A percentile compares a stretch with the other conserved stretches of the same genome.
Conservation (phyloP, 1,140 invertebrate species). For the Ctenoplectra terminalis region DNA sequence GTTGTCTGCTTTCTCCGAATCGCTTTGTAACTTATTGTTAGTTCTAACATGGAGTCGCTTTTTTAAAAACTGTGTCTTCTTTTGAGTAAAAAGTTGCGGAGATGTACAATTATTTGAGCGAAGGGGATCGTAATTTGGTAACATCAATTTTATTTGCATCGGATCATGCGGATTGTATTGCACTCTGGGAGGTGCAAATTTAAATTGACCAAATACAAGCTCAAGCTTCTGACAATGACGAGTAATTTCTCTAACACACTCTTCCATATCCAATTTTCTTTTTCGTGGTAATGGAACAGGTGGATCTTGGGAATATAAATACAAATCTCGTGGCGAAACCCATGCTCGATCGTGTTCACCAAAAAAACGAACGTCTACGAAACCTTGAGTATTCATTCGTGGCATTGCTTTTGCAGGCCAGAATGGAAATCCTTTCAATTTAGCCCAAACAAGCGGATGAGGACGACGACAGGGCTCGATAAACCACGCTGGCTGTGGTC, state of each 20-base stretch:
- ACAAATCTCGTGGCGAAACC: slow-evolving; percentile 93
- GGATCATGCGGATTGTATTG: slow-evolving; percentile 88
- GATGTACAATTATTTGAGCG: slow-evolving; percentile 24
- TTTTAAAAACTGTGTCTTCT: slow-evolving; percentile 17
- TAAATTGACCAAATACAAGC: slow-evolving; percentile 88
- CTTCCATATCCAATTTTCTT: slow-evolving; percentile 86
- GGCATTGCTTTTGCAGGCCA: slow-evolving; percentile 97
- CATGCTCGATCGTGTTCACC: slow-evolving; percentile 96
- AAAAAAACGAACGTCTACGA: slow-evolving; percentile 96
- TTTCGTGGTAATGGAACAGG: slow-evolving; percentile 85
- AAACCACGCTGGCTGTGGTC: slow-evolving; percentile 93
- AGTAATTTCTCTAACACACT: slow-evolving; percentile 85
- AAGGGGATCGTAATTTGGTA: slow-evolving; percentile 84
- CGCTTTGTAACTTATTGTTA: slow-evolving; percentile 27
- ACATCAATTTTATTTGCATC: slow-evolving; percentile 87
- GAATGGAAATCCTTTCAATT: slow-evolving; percentile 96
- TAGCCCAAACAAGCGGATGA: slow-evolving; percentile 95
- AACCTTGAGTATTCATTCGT: slow-evolving; percentile 86
- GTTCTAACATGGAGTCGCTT: slow-evolving; percentile 29
- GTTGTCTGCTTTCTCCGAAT: not conserved
- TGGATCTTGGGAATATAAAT: slow-evolving; percentile 88
- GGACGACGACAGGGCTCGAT: slow-evolving; percentile 94
- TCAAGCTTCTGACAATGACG: slow-evolving; percentile 78
- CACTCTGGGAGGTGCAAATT: slow-evolving; percentile 89
- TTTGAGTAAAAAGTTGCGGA: slow-evolving; percentile 35